A percentile compares a stretch with the other conserved stretches of the same genome.
Conservation (phyloP, 2,113 vertebrate species). For the Abramis brama region DNA sequence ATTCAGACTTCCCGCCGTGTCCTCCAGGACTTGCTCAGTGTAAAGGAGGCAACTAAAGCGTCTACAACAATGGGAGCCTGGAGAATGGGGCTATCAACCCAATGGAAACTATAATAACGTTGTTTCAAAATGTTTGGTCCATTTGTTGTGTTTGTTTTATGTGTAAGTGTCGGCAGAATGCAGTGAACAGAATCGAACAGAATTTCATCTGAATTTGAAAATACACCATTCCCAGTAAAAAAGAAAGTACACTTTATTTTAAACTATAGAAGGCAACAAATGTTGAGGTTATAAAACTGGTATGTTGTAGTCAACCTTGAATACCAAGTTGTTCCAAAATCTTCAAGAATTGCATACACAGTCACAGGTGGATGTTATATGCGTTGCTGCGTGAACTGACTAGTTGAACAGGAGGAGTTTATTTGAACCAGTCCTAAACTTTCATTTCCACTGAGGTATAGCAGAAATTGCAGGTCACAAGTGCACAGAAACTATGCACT, state of each 20-base stretch:
- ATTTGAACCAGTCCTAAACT: not conserved
- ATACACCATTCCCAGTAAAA: not conserved
- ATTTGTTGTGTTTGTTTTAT: conserved; percentile 53
- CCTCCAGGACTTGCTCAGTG: conserved; percentile 62
- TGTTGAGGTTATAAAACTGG: not conserved
- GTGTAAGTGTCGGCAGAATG: conserved; percentile 3
- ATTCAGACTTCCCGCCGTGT: conserved; percentile 67
- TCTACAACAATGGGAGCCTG: conserved; percentile 49
- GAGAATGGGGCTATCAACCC: conserved; percentile 54
- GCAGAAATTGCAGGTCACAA: not conserved
- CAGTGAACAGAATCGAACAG: conserved; percentile 23
- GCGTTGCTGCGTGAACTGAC: not conserved
- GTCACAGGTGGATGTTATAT: not conserved
- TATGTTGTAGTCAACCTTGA: not conserved
- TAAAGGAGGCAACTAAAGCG: conserved; percentile 64
- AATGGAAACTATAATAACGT: conserved; percentile 55
- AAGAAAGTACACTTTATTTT: not conserved
- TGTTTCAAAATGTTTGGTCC: conserved; percentile 53
- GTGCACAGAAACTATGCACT: not conserved
- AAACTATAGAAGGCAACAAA: not conserved
- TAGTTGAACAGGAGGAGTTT: not conserved
- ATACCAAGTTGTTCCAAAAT: not conserved
- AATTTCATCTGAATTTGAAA: not conserved
- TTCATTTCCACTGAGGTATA: not conserved
- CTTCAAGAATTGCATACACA: not conserved